These are phyloP conservation scores for Tragelaphus scriptus DNA, from an alignment of 2,113 vertebrate genomes.

Conservation along the genomic window DNA sequence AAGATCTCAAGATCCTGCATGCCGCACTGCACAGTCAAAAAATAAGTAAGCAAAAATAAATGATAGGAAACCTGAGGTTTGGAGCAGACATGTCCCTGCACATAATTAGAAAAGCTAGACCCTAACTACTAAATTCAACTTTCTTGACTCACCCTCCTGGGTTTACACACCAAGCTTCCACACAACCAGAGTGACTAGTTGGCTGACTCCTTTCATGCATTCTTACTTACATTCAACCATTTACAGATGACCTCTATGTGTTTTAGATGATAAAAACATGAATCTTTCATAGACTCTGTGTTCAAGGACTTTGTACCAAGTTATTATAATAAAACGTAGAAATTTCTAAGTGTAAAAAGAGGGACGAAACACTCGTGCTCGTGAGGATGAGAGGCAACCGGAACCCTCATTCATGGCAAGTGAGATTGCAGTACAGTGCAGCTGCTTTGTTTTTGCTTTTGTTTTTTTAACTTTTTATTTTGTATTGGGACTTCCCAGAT, in stretches of 20 bases:
- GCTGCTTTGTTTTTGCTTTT: background rate
- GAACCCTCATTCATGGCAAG: background rate
- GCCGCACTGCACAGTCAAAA: background rate
- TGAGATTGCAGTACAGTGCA: too few species aligned
- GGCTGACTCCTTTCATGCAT: rapidly evolving
- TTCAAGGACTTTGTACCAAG: background rate
- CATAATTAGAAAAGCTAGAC: background rate
- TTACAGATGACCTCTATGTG: background rate
- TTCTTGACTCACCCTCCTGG: background rate
- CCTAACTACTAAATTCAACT: rapidly evolving
- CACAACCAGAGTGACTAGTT: background rate
- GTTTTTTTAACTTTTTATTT: background rate
- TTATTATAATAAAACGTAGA: background rate
- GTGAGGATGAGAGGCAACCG: rapidly evolving
- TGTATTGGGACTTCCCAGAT: background rate
- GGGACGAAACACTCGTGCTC: rapidly evolving
- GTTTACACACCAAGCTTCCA: background rate
- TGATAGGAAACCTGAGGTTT: background rate
- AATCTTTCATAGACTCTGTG: background rate
- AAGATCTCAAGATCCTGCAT: background rate
- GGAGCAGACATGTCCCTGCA: background rate
- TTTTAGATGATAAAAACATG: background rate
- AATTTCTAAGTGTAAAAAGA: background rate
- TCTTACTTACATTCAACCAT: background rate
- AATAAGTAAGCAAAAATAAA: background rate